phyloP scores from a whole-genome alignment of 2,113 vertebrate genomes.

The Coptodon bakossiorum region DNA sequence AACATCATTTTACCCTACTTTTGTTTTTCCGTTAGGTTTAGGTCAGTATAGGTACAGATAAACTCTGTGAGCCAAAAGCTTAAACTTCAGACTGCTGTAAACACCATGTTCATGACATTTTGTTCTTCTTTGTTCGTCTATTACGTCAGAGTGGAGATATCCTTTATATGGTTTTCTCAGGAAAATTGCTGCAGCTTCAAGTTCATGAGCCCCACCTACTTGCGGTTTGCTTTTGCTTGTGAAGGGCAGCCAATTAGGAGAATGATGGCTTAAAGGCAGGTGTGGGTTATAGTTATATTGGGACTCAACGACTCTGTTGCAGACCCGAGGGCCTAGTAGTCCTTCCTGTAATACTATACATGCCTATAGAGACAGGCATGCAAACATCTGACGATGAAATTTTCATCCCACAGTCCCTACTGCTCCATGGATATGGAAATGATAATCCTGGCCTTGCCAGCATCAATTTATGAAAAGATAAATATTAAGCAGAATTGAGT shows the following conservation, averaged over 20 bases:
- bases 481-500: background rate
- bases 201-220: background rate
- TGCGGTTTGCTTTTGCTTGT: too few species aligned
- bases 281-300: background rate
- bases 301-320: background rate
- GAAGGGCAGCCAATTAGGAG: background rate
- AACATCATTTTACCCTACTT: background rate
- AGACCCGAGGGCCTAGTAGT: background rate
- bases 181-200: background rate
- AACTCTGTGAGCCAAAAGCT: background rate
- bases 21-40: too few species aligned
- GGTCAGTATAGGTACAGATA: background rate
- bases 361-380: background rate
- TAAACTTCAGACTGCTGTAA: background rate
- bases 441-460: background rate
- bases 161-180: fast-evolving
- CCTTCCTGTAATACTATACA: background rate
- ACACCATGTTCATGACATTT: background rate
- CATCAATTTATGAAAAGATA: fast-evolving
- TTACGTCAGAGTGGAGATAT: background rate
- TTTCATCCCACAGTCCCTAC: background rate
- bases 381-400: background rate
- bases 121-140: background rate
- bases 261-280: background rate
- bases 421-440: background rate